Evolutionary conservation across 2,888 invertebrate species (phyloP).

Genomic region (Cheiracanthium punctorium): DNA sequence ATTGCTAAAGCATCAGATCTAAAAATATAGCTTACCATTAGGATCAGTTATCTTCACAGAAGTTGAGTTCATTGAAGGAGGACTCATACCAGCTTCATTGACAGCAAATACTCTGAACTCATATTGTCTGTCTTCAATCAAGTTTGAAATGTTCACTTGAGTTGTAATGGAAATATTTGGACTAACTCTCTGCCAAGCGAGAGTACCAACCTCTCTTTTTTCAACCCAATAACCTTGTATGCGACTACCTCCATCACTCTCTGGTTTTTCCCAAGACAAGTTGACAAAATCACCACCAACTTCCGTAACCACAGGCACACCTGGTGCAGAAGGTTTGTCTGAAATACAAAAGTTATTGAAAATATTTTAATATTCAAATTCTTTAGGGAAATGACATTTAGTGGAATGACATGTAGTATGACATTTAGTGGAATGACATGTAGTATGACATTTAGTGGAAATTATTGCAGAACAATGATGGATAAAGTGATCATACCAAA

Average conservation of each 20-base stretch:
- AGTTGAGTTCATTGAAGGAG: conserved; percentile 90
- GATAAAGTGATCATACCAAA: conserved; percentile 78
- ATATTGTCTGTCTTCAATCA: conserved; percentile 98
- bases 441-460: too few relatives aligned
- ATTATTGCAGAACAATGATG: too few relatives aligned
- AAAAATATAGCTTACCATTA: conserved; percentile 76
- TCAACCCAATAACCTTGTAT: conserved; percentile 99
- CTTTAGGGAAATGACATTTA: too few relatives aligned
- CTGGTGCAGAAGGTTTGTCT: conserved; percentile 93
- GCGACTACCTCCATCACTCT: conserved; percentile 94
- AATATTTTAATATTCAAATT: too few relatives aligned
- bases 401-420: too few relatives aligned
- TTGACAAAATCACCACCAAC: conserved; percentile 98
- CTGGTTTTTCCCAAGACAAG: conserved; percentile 95
- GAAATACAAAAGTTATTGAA: not conserved
- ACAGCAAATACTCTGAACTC: conserved; percentile 98
- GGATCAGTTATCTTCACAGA: conserved; percentile 95
- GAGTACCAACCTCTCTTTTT: conserved; percentile 92
- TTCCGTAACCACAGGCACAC: conserved; percentile 91
- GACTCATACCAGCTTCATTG: conserved; percentile 94
- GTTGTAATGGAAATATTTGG: conserved; percentile 87
- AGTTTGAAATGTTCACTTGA: conserved; percentile 93
- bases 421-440: too few relatives aligned
- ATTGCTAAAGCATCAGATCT: not conserved
- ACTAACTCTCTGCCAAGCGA: conserved; percentile 91